Base-by-base conservation (phyloP, 2,113 vertebrate species). In the Leucoraja erinaceus region DNA sequence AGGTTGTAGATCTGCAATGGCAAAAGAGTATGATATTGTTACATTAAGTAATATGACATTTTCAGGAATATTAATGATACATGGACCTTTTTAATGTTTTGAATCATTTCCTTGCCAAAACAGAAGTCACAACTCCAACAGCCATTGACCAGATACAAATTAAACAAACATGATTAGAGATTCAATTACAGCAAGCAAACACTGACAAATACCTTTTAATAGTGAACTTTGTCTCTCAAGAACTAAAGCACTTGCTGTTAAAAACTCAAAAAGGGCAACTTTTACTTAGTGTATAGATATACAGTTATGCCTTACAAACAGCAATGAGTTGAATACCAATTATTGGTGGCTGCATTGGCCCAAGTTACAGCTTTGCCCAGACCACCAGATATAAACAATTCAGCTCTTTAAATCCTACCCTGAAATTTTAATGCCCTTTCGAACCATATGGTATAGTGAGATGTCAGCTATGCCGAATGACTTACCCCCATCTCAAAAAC, bases 1-100 rank as follows among this genome's bases (percentile, higher is more conserved):
- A 0, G 98, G 98, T 94, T 99, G 98, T 93, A 99, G 96, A 95
- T 99, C 98, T 99, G 94, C 6, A 94, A 94, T 93, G 4, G 14
- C 86, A 72, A 93, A 61, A 72, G 88, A 94, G 79, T 74, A 9
- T 94, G 93, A 88, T 91, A 22, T 20, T 72, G 47, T 25, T 11
- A 38, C 25, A 22, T 4, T 86, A n/a, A 63, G 11, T 63, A 31
- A 7, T 63, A n/a, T 63, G 56, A 4, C 59, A 61, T 59, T 88
- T 88, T 5, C 7, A 31, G 22, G 79, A 83, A 14, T 3, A 77
- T 77, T 10, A 77, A 88, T 16, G 25, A 86, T 63, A 12, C n/a
- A 63, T 31, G 14, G n/a, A 31, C 14, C 14, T 56, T 31, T n/a
- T 61, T 0, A 86, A 86, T 25, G 61, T 86, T 86, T 86, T n/a